Conservation (phyloP, 2,888 invertebrate genomes). For the Eristalis tenax region DNA sequence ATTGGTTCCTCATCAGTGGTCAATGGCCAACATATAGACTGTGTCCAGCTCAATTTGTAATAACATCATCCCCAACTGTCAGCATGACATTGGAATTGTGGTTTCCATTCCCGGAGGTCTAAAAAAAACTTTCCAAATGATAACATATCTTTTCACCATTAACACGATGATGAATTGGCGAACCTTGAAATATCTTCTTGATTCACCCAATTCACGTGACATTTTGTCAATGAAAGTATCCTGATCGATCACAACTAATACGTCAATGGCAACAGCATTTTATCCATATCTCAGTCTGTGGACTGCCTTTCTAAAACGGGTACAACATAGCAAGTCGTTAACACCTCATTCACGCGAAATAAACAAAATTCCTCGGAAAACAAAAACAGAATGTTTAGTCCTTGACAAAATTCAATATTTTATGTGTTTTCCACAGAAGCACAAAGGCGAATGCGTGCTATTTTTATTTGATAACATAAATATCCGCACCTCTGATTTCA, state of each 20-base stretch:
- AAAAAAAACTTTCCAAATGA: too few relatives aligned
- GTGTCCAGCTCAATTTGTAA: too few relatives aligned
- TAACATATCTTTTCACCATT: background rate
- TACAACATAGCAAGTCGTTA: background rate
- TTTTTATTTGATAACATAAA: too few relatives aligned
- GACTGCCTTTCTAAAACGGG: background rate
- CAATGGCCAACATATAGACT: too few relatives aligned
- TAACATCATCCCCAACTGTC: too few relatives aligned
- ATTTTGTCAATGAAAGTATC: background rate
- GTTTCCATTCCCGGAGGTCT: fast-evolving
- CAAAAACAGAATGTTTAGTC: background rate
- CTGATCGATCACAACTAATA: background rate
- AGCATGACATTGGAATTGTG: too few relatives aligned
- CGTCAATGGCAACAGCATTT: background rate
- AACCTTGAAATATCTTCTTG: background rate
- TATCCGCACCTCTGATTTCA: background rate
- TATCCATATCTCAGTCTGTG: background rate
- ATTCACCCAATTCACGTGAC: background rate
- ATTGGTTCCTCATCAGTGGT: too few relatives aligned
- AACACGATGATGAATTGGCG: background rate
- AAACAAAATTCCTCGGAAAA: background rate
- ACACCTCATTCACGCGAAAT: background rate
- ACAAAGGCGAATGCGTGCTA: too few relatives aligned
- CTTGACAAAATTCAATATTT: background rate
- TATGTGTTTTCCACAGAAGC: background rate